A percentile compares a stretch with the other conserved stretches of the same genome.
Evolutionary conservation across 2,113 vertebrate genomes (phyloP).

Genomic region (Heteronetta atricapilla): DNA sequence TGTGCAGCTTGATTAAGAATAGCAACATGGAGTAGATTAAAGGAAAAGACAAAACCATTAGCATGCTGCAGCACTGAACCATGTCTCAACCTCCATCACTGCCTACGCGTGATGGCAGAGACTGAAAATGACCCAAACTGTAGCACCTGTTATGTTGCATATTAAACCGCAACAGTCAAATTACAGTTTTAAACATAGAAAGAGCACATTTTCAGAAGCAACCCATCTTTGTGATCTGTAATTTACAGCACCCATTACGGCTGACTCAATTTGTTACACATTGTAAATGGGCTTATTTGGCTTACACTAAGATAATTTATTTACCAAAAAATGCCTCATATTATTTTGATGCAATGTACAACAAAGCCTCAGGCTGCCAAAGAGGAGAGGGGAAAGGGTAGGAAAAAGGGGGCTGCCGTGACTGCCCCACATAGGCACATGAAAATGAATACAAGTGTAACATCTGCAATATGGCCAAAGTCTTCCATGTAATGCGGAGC

Average conservation of each 20-base stretch:
- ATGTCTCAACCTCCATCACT: neutral
- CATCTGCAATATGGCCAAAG: neutral
- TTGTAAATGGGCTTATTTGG: neutral
- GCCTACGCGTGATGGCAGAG: rapidly evolving
- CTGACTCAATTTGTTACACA: neutral
- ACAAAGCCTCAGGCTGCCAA: rapidly evolving
- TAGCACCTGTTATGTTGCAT: neutral
- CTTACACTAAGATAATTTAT: neutral
- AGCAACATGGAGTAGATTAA: neutral
- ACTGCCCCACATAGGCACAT: too few relatives aligned
- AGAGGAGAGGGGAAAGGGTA: neutral
- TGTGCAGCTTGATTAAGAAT: neutral
- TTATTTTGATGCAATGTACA: neutral
- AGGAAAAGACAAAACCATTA: neutral
- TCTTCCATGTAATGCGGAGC: neutral
- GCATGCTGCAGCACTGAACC: neutral
- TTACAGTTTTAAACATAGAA: neutral
- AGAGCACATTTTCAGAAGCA: neutral
- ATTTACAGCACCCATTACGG: neutral
- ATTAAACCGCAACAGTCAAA: neutral
- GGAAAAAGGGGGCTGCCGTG: neutral
- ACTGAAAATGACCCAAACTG: neutral
- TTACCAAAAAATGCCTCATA: rapidly evolving
- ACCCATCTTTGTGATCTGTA: neutral
- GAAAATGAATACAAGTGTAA: neutral